Evolutionary conservation across 1,140 invertebrate species (phyloP).

Genomic region (Sesamia nonagrioides): DNA sequence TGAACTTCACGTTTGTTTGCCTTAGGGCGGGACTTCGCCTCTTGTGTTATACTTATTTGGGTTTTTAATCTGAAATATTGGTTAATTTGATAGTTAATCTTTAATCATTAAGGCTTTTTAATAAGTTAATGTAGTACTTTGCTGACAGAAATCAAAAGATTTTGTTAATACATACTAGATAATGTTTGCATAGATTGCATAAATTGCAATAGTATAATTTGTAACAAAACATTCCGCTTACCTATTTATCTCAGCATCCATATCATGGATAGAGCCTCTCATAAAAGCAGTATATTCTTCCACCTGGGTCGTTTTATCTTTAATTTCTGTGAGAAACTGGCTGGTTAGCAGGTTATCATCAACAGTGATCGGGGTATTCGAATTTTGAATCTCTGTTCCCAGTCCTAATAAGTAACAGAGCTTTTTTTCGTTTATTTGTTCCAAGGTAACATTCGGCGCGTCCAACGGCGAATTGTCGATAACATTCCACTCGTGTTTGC

Average conservation of each 20-base stretch:
- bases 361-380: constrained; percentile 63
- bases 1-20: constrained; percentile 58
- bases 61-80: constrained; percentile 63
- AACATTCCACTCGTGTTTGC: constrained; percentile 69
- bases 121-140: too few species aligned
- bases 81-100: too few species aligned
- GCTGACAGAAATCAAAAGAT: neutral
- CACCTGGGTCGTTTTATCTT: constrained; percentile 71
- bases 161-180: neutral
- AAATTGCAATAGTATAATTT: neutral
- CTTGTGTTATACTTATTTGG: constrained; percentile 66
- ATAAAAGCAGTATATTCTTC: constrained; percentile 78
- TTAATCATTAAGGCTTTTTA: too few species aligned
- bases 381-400: constrained; percentile 68
- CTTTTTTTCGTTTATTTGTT: constrained; percentile 64
- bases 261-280: constrained; percentile 71
- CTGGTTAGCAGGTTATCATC: constrained; percentile 75
- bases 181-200: too few species aligned
- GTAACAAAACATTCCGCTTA: constrained; percentile 50
- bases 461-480: constrained; percentile 69
- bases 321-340: constrained; percentile 74
- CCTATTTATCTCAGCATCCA: constrained; percentile 78
- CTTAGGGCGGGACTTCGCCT: constrained; percentile 65
- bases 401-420: constrained; percentile 71
- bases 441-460: constrained; percentile 24